Base-by-base conservation (phyloP, 2,888 invertebrate genomes). In the Leucania comma region DNA sequence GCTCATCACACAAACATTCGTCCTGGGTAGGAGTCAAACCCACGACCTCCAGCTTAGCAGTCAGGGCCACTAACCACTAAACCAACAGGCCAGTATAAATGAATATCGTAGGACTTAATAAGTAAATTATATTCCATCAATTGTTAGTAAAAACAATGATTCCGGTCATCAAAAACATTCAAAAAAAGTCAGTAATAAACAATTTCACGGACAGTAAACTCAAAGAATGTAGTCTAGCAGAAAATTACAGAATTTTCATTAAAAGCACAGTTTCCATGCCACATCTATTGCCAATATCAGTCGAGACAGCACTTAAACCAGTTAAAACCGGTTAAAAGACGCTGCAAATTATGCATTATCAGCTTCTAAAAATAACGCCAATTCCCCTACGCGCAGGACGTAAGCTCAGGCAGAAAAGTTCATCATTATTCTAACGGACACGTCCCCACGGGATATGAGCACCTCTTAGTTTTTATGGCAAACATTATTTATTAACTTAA, bases 391-490 rank as follows among this genome's bases (percentile, higher is more conserved):
- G 67, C 68, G 4, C 65, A 79, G 68, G 71, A 67, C 72, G 57
- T 73, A 66, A 67, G 63, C 79, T 65, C 59, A 64, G 65, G 67
- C 66, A 69, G 68, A 78, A 60, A 70, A 73, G 68, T 75, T 58
- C 46, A 75, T 84, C 64, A 79, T 81, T 77, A 81, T 84, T 80
- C 62, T 82, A 81, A 81, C 82, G 81, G 78, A 50, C 56, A 61
- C 48, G 35, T 67, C 76, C 71, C 58, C 79, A 57, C 67, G 65
- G 75, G 77, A 80, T 75, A 75, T 77, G 69, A 65, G 56, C 22
- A 67, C 48, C 68, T 72, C 64, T 81, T 79, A 73, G 65, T 77
- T 81, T 75, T 81, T 72, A 84, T 81, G 24, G 68, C 73, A 48
- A 38, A 79, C 59, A 74, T 79, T 67, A 75, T 75, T 72, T 72